Base-by-base conservation (phyloP, 1,140 invertebrate species). In the Cepaea nemoralis region DNA sequence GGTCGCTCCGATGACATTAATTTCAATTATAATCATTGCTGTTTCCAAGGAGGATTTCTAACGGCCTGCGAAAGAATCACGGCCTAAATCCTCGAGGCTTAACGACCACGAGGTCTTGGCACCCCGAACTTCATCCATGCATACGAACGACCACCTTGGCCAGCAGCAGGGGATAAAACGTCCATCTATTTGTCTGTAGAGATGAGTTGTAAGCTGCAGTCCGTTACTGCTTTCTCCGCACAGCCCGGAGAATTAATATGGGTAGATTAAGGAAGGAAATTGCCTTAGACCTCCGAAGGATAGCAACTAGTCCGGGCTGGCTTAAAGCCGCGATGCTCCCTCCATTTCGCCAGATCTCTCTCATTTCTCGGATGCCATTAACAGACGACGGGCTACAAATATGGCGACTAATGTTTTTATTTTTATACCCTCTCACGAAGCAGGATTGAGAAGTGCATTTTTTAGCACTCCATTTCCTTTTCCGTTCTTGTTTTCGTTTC, bases 11-110 rank as follows among this genome's bases (percentile, higher is more conserved):
- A 79, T 80, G 75, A 79, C 82, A 83, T 83, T 83, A 83, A 83
- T 83, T 83, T 83, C 82, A 83, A 83, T 83, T 83, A 83, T 80
- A 80, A 83, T 80, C 77, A 83, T 83, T 33, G 39, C 24, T 45
- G 81, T 69, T 63, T 67, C 67, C 8, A 24, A 45, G 24, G 31
- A 45, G 50, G 37, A 33, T 59, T 55, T 10, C 1, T 19, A 40
- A 22, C 10, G 48, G 33, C 45, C 5, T 33, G 39, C 8, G 3
- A 31, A 19, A n/a, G 70, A n/a, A 73, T 73, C 40, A 39, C 45
- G 37, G 2, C 39, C n/a, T 78, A 78, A 78, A 37, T 55, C 76
- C 59, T 39, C 2, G 16, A 5, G 42, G 76, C n/a, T 78, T 66
- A 27, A 31, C 27, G 50, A 22, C 22, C 14, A 12, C 66, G 76